Base-by-base conservation (phyloP, 2,888 invertebrate species). In the Tenthredo mesomela region DNA sequence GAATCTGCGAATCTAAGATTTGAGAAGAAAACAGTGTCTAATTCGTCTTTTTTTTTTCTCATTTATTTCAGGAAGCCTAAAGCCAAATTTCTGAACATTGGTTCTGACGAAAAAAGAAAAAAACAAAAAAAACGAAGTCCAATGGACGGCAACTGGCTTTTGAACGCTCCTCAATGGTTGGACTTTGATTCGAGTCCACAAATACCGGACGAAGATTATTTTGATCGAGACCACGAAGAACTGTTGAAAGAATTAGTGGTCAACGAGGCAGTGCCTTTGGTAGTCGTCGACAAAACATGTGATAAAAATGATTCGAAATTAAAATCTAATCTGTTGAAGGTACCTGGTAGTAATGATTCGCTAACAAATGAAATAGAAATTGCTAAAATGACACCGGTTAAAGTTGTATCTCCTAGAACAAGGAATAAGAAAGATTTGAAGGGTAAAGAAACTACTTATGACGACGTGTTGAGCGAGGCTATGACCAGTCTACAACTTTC, bases 161-260 rank as follows among this genome's bases (percentile, higher is more conserved):
- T 87, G 70, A 87, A 89, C 40, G 92, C 91, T 9, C 91, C 92
- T 0, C 91, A 91, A 58, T 92, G 91, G 91, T 86, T 89, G 50
- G 91, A 92, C 78, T 91, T 92, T 33, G 88, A 86, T 7, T 33
- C 71, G 0, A 91, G 90, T 84, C 90, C 91, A 2, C 87, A 88
- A 25, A n/a, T 87, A 50, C 82, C 70, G 0, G 84, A 84, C 0
- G 89, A 90, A 33, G 88, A 86, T 54, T 92, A 89, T 61, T 92
- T 92, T 37, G 88, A 90, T 0, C 77, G 78, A 5, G 84, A 82
- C 2, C 87, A 89, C 21, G 85, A 85, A n/a, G 85, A 87, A 1
- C 87, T 87, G 5, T 83, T 85, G 18, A 77, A 86, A 7, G 50
- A n/a, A 6, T 29, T 43, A n/a, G 15, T 29, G 10, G 18, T 50